Base-by-base conservation (phyloP, 2,113 vertebrate genomes). In the Syngnathus floridae region DNA sequence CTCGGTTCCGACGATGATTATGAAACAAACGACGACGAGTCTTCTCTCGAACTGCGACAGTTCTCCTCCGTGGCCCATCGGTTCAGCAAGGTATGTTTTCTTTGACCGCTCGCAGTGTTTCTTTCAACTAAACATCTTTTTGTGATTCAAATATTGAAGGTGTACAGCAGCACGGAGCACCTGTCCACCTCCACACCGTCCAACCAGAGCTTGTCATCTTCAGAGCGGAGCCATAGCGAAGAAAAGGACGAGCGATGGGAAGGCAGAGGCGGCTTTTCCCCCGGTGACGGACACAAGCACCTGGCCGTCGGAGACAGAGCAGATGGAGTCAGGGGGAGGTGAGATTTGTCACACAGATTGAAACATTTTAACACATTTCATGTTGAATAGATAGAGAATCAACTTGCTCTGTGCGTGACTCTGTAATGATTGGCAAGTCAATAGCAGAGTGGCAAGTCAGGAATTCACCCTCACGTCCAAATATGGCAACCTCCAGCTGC, bases 41-140 rank as follows among this genome's bases (percentile, higher is more conserved):
- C 93, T 0, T 95, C 93, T 0, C 79, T 93, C 1, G 95, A 97
- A 85, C 93, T 98, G 0, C 90, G 93, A 2, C 94, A 98, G 89
- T 98, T 98, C 81, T 97, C 94, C 0, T 98, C 94, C 51, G 96
- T 95, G 41, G 94, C 96, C 1, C 94, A 97, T 59, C 94, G 95
- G 36, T 98, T 98, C 87, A 98, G 93, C 91, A 97, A 95, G 93
- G 96, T 96, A 58, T 40, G 10, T 22, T 0, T 69, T 48, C 16
- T 12, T 13, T 4, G 5, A 17, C 36, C 21, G 36, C 4, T 46
- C 12, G 45, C 22, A 16, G 46, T 49, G 46, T 38, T 52, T 52
- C 17, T 38, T 64, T 6, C 6, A 13, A 31, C 19, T 48, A 68
- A 36, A 51, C n/a, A 12, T 65, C 21, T 1, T 7, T 8, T 4